Percentiles rank a stretch among this genome's conserved stretches.
phyloP scores from a whole-genome alignment of 2,797 vertebrate species.

The Bucorvus abyssinicus region DNA sequence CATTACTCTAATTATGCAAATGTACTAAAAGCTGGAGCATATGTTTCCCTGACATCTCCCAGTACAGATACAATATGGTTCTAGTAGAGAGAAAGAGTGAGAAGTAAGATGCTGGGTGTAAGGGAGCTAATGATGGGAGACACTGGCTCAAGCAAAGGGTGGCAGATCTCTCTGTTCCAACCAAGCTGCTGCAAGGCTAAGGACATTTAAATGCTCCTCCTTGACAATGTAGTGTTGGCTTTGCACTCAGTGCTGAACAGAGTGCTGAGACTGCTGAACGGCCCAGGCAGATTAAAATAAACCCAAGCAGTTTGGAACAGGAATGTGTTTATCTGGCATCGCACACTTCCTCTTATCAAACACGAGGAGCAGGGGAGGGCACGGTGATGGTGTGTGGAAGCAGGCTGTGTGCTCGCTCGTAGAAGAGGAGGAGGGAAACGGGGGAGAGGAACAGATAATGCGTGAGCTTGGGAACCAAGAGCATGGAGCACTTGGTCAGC shows the following conservation, averaged over 20 bases:
- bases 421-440: conserved; percentile 1
- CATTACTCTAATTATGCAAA: conserved; percentile 86
- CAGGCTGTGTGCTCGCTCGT: not conserved
- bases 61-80: conserved; percentile 72
- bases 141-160: not conserved
- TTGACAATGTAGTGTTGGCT: conserved; percentile 26
- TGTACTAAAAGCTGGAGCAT: conserved; percentile 80
- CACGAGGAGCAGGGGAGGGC: conserved; percentile 54
- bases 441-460: not conserved
- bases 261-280: conserved; percentile 67
- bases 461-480: not conserved
- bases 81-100: conserved; percentile 24
- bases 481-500: not conserved
- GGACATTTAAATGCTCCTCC: conserved; percentile 19
- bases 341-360: conserved; percentile 54
- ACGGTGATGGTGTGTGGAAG: conserved; percentile 19
- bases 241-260: conserved; percentile 5
- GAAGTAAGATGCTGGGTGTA: not conserved
- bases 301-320: conserved; percentile 58
- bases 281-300: conserved; percentile 72
- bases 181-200: not conserved
- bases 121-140: not conserved
- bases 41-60: conserved; percentile 77
- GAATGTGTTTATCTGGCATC: conserved; percentile 66
- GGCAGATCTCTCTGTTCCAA: not conserved